These are phyloP conservation scores for Augiades crinisus DNA, from an alignment of 2,888 invertebrate species.

Conservation along the genomic window DNA sequence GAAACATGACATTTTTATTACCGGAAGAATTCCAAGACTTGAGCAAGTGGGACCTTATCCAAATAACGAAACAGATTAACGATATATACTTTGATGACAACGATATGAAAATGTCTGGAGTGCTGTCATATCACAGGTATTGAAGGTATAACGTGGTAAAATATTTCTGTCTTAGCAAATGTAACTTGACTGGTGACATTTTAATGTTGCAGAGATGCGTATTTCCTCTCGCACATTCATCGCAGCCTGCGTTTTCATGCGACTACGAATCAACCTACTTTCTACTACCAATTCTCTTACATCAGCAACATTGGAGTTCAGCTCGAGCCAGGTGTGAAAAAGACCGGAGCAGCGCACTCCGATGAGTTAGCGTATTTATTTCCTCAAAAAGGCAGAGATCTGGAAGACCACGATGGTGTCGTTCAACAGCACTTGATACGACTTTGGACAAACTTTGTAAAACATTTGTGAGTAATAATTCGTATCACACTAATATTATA, in stretches of 20 bases:
- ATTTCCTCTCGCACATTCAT: constrained; percentile 61
- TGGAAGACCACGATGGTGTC: constrained; percentile 50
- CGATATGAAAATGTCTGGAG: constrained; percentile 45
- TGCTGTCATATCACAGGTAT: constrained; percentile 63
- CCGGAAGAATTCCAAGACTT: constrained; percentile 58
- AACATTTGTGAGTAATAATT: constrained; percentile 54
- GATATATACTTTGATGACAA: constrained; percentile 58
- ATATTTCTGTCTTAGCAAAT: not conserved
- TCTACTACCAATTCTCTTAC: constrained; percentile 65
- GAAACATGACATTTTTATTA: constrained; percentile 45
- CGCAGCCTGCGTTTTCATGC: constrained; percentile 56
- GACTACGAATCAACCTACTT: constrained; percentile 44
- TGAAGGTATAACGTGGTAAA: not conserved
- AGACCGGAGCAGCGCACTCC: constrained; percentile 64
- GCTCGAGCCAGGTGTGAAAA: constrained; percentile 46
- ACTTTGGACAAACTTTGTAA: constrained; percentile 68
- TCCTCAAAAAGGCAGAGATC: constrained; percentile 38
- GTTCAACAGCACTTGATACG: constrained; percentile 49
- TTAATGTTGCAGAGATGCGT: constrained; percentile 55
- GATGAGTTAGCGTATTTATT: constrained; percentile 68
- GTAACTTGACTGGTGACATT: not conserved
- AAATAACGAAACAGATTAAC: constrained; percentile 46
- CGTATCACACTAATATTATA: too few relatives aligned
- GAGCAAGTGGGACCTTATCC: constrained; percentile 48
- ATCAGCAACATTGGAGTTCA: constrained; percentile 50